phyloP scores from a whole-genome alignment of 2,888 invertebrate genomes.

The Drosophila fulvimacula region DNA sequence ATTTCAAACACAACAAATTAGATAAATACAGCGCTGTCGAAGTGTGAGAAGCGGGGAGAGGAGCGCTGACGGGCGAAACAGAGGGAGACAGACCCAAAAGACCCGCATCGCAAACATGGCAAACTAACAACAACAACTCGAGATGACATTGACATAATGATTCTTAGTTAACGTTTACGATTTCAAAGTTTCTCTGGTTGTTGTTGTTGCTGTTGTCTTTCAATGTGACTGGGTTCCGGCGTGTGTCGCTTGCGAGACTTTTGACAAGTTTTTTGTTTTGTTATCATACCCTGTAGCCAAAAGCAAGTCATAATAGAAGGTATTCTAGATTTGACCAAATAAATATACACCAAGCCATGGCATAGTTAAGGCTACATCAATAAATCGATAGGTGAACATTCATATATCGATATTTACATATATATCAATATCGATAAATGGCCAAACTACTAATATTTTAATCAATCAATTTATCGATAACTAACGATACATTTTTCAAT shows the following conservation, averaged over 20 bases:
- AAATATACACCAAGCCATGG: no score
- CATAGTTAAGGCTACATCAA: no score
- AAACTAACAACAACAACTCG: constrained; percentile 39
- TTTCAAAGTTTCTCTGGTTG: constrained; percentile 50
- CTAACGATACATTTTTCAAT: no score
- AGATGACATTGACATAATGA: constrained; percentile 76
- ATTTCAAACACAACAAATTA: constrained; percentile 66
- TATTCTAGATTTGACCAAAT: no score
- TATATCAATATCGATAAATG: no score
- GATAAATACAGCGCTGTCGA: constrained; percentile 42
- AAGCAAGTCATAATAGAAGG: background rate
- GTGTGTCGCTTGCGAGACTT: constrained; percentile 61
- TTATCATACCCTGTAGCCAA: constrained; percentile 13
- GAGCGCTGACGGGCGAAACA: background rate
- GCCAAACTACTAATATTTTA: no score
- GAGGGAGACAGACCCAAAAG: constrained; percentile 46
- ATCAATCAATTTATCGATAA: no score
- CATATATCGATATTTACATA: no score
- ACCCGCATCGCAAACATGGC: constrained; percentile 51
- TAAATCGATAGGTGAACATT: no score
- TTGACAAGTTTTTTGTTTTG: constrained; percentile 56
- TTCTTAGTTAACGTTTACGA: constrained; percentile 71
- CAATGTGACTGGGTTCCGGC: constrained; percentile 54
- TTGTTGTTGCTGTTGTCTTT: constrained; percentile 40
- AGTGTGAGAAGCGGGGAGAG: background rate